A percentile compares a stretch with the other conserved stretches of the same genome.
Conservation (phyloP, 2,113 vertebrate genomes). For the Anarhynchus alexandrinus region DNA sequence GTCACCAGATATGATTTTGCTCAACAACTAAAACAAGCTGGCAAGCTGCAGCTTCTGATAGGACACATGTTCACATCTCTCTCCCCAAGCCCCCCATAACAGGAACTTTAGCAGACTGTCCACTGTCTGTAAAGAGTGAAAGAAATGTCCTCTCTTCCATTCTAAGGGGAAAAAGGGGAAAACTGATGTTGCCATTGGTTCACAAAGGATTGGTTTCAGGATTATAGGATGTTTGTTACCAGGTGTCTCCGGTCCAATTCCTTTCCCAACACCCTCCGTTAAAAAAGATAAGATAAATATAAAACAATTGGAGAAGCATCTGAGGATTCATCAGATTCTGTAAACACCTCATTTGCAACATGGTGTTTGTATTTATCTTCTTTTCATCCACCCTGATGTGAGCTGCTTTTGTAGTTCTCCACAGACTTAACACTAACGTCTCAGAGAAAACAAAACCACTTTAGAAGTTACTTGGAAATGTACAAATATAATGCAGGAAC, state of each 20-base stretch:
- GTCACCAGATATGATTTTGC: neutral
- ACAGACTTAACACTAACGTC: neutral
- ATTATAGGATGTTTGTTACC: neutral
- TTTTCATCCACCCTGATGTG: neutral
- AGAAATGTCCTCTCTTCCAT: neutral
- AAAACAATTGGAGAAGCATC: neutral
- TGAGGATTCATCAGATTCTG: neutral
- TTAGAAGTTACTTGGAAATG: neutral
- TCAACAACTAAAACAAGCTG: neutral
- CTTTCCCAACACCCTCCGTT: neutral
- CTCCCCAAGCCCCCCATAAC: neutral
- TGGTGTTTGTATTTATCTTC: neutral
- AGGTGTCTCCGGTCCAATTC: neutral
- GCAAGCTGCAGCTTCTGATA: neutral
- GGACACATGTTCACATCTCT: neutral
- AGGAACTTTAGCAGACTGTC: neutral
- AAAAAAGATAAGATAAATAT: neutral
- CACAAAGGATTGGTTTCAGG: neutral
- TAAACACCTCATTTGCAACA: conserved; percentile 30
- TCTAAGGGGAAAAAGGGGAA: neutral
- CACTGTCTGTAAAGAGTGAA: neutral
- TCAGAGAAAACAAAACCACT: neutral
- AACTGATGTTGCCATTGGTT: neutral
- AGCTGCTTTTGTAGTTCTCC: conserved; percentile 36
- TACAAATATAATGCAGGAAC: neutral